Base-by-base conservation (phyloP, 2,797 vertebrate genomes). In the Smutsia temminckii region DNA sequence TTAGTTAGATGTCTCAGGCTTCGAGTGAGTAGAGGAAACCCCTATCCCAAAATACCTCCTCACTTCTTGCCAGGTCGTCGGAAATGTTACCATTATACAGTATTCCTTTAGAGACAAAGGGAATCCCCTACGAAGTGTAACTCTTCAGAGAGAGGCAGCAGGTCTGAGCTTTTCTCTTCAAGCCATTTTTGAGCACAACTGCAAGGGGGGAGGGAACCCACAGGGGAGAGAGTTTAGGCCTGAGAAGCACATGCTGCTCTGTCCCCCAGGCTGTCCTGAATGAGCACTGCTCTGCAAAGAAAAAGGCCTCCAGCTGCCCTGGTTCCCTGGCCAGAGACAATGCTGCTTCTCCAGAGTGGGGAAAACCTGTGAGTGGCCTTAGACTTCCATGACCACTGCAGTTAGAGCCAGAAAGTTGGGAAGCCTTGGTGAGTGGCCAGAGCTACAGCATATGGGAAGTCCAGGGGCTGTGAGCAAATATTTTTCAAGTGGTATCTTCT, bases 241-340 rank as follows among this genome's bases (percentile, higher is more conserved):
- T 53, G 29, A 5, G 17, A 34, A 63, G 14, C 40, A 20, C 18
- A 1, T 0, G 4, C 11, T 8, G 8, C 49, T 25, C 29, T 51
- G n/a, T 32, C 25, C 21, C 6, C 18, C 2, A 8, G 1, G 17
- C 66, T 1, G 1, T 20, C 51, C 12, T 11, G 46, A 0, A 1
- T 1, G 53, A 64, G 51, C 49, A 40, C 42, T 53, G 27, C 74
- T 40, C 27, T 13, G 32, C 18, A 18, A 16, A 77, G 27, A 5
- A 1, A 0, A 21, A 59, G 42, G 66, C 25, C 14, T 27, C 37
- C 6, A 37, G 20, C n/a, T 12, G 0, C 2, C 21, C 20, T 0
- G 0, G 63, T 29, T 29, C 34, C 66, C 34, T 18, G 21, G 23
- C 10, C 40, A 9, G 83, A 32, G 61, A 29, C 17, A 11, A 0